Conservation (phyloP, 37 sponge, comb jelly and placozoan genomes). For the Hormiphora californensis region DNA sequence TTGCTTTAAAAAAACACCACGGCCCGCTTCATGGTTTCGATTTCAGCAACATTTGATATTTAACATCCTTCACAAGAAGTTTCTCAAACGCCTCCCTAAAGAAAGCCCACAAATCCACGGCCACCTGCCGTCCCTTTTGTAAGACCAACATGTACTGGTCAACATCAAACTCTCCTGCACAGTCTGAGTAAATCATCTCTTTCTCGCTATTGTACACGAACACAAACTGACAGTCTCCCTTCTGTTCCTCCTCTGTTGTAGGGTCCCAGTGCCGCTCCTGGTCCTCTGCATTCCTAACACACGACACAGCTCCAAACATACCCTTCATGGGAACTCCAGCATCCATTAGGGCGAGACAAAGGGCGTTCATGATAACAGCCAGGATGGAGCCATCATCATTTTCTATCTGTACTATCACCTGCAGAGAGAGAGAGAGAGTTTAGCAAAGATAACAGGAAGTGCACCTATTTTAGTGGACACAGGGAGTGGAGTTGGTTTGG, state of each 20-base stretch:
- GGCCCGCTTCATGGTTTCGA: too few relatives aligned
- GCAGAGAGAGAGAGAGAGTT: too few relatives aligned
- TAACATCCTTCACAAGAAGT: conserved; percentile 39
- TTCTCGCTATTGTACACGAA: conserved; percentile 20
- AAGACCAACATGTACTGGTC: conserved; percentile 14
- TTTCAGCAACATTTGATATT: conserved; percentile 26
- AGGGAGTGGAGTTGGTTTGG: too few relatives aligned
- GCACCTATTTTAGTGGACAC: too few relatives aligned
- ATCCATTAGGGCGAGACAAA: conserved; percentile 74
- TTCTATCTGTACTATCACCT: conserved; percentile 66
- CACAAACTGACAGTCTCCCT: not conserved
- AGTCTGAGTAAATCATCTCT: not conserved
- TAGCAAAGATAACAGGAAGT: too few relatives aligned
- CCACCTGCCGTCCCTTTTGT: conserved; percentile 42
- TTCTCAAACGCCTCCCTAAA: conserved; percentile 48
- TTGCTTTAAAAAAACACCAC: not conserved
- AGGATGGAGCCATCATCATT: conserved; percentile 66
- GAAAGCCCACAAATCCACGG: not conserved
- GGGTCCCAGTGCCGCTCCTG: conserved; percentile 64
- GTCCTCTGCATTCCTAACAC: conserved; percentile 54
- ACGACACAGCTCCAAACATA: conserved; percentile 65
- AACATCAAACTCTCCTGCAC: conserved; percentile 6
- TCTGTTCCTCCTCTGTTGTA: conserved; percentile 22
- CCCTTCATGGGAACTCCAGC: conserved; percentile 66
- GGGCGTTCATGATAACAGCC: conserved; percentile 61